Percentiles rank a stretch among this genome's conserved stretches.
Conservation (phyloP, 2,888 invertebrate genomes). For the Andrena chrysosceles region DNA sequence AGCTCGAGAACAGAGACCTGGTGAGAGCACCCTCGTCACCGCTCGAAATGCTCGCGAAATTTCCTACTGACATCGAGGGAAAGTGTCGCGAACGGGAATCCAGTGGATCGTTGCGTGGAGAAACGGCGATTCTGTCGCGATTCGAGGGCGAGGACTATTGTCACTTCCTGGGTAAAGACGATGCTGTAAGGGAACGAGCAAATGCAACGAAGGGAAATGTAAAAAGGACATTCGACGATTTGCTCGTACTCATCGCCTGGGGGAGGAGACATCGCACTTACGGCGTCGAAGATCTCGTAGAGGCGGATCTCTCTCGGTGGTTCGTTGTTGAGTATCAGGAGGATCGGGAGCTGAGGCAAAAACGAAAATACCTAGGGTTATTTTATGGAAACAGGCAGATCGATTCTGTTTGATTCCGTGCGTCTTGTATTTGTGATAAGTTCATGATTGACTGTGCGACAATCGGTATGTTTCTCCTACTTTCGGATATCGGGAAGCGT, state of each 20-base stretch:
- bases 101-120: conserved; percentile 4
- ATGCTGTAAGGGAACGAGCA: neutral
- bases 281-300: conserved; percentile 5
- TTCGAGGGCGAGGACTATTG: neutral
- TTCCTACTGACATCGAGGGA: neutral
- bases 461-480: conserved; percentile 23
- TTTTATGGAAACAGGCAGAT: neutral
- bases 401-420: neutral
- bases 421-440: conserved; percentile 23
- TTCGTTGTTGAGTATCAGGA: neutral
- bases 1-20: neutral
- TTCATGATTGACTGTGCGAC: conserved; percentile 14
- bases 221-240: neutral
- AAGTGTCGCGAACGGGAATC: too few relatives aligned
- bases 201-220: neutral
- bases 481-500: neutral
- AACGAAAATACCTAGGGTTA: neutral
- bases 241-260: neutral
- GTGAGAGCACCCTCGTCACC: neutral
- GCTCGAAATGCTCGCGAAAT: neutral
- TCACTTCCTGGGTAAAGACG: neutral
- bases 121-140: conserved; percentile 18
- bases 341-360: neutral
- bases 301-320: conserved; percentile 16
- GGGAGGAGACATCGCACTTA: conserved; percentile 9